Conservation (phyloP, 2,888 invertebrate species). For the Pseudococcus jackbeardsleyi region DNA sequence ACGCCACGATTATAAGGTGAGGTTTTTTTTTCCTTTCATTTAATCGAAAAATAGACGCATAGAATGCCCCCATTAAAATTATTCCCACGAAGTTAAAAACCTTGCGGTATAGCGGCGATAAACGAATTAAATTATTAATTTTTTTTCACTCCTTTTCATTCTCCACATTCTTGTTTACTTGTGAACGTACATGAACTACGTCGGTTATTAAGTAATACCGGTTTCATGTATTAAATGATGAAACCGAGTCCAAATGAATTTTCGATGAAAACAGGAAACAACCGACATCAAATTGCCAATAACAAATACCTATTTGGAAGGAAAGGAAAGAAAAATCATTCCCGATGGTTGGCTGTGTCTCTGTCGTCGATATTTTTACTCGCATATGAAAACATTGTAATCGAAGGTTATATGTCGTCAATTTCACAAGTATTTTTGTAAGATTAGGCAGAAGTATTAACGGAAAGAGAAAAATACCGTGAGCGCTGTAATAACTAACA, state of each 20-base stretch:
- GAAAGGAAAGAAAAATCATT: too few species aligned
- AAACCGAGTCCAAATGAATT: constrained; percentile 2
- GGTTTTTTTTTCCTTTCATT: background rate
- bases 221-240: background rate
- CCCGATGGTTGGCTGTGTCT: too few species aligned
- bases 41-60: constrained; percentile 23
- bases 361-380: too few species aligned
- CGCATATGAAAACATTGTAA: background rate
- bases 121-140: constrained; percentile 32
- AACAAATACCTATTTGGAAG: too few species aligned
- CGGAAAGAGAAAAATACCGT: background rate
- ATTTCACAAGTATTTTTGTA: background rate
- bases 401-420: background rate
- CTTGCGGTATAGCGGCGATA: background rate
- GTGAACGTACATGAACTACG: background rate
- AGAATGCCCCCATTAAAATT: constrained; percentile 24
- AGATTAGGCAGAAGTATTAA: background rate
- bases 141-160: background rate
- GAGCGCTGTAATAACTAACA: background rate
- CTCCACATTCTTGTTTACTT: constrained; percentile 19
- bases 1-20: background rate
- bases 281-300: background rate
- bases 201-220: constrained; percentile 8
- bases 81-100: constrained; percentile 26
- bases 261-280: constrained; percentile 24